These are phyloP conservation scores for Drosophila suzukii DNA, from an alignment of 1,140 invertebrate genomes.

Conservation along the genomic window DNA sequence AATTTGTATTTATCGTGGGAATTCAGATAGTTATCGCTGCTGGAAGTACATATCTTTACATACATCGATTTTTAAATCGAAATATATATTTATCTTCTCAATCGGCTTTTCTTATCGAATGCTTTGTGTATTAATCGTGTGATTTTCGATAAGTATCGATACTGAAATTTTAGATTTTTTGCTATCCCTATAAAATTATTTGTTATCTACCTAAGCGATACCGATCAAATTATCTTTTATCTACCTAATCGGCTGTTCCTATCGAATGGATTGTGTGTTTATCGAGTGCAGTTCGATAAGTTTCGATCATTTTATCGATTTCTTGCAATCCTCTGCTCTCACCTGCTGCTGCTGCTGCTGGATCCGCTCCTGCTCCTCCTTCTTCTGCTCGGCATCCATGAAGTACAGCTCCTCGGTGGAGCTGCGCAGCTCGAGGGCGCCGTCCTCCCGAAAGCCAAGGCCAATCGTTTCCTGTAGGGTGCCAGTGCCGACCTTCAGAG, in stretches of 20 bases:
- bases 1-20: too few species aligned
- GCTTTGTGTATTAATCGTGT: not conserved
- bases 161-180: too few species aligned
- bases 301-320: not conserved
- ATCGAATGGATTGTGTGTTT: not conserved
- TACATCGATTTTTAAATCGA: too few species aligned
- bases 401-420: slow-evolving; percentile 94
- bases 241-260: not conserved
- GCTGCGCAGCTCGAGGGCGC: slow-evolving; percentile 91
- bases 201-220: too few species aligned
- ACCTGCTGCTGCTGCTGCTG: slow-evolving; percentile 70
- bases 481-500: slow-evolving; percentile 84
- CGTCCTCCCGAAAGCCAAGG: slow-evolving; percentile 90
- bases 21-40: too few species aligned
- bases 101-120: too few species aligned
- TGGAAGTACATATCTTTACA: too few species aligned
- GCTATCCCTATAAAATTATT: too few species aligned
- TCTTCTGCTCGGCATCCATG: slow-evolving; percentile 88
- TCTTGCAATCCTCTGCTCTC: slow-evolving; percentile 18
- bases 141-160: not conserved
- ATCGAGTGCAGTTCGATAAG: not conserved
- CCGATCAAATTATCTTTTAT: not conserved
- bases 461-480: slow-evolving; percentile 85
- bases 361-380: slow-evolving; percentile 84
- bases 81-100: too few species aligned